phyloP scores from a whole-genome alignment of 2,113 vertebrate species.

The Uropsilus gracilis region DNA sequence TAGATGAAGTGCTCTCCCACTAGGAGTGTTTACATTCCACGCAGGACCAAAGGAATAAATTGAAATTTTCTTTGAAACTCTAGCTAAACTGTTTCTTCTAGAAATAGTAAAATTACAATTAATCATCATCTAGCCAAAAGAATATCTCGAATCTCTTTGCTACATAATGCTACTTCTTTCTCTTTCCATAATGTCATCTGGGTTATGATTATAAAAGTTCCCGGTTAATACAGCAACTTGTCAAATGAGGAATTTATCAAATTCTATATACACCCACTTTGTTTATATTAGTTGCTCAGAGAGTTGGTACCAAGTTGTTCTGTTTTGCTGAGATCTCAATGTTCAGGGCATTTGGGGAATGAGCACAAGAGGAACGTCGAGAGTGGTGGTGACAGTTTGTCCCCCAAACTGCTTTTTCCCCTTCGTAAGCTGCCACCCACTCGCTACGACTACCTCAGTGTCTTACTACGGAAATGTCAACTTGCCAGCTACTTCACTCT shows the following conservation, averaged over 20 bases:
- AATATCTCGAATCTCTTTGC: background rate
- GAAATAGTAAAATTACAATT: constrained; percentile 33
- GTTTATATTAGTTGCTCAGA: background rate
- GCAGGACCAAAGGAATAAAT: background rate
- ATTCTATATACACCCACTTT: background rate
- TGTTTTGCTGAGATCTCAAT: background rate
- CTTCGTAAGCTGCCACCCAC: background rate
- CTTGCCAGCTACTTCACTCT: background rate
- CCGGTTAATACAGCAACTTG: background rate
- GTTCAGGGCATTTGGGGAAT: background rate
- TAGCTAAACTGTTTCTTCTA: constrained; percentile 32
- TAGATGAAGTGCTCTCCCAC: background rate
- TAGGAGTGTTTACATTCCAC: background rate
- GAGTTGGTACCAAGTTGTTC: background rate
- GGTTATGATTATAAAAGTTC: background rate
- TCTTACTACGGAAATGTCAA: background rate
- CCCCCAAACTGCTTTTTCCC: background rate
- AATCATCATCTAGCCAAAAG: constrained; percentile 1
- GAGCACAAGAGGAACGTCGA: background rate
- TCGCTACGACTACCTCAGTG: background rate
- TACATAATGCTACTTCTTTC: background rate
- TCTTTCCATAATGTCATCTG: background rate
- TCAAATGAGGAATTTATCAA: constrained; percentile 1
- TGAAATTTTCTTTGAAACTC: constrained; percentile 19
- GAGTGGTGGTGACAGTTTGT: background rate